Evolutionary conservation across 2,888 invertebrate genomes (phyloP).

Genomic region (Tetramorium bicarinatum): DNA sequence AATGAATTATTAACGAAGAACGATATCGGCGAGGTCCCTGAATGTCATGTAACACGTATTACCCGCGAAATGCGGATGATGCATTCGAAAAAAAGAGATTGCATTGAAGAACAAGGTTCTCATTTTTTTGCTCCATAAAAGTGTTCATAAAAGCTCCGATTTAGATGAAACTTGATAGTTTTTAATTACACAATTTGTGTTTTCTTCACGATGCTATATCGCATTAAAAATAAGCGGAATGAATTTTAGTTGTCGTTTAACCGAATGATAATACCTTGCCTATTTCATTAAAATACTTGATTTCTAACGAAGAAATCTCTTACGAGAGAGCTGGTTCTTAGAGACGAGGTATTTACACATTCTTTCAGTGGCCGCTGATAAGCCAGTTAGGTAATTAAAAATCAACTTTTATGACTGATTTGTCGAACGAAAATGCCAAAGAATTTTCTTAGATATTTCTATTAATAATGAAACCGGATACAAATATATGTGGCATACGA

Average conservation of each 20-base stretch:
- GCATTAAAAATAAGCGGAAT: background rate
- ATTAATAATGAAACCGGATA: background rate
- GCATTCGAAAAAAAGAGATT: background rate
- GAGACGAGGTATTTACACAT: background rate
- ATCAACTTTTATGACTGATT: background rate
- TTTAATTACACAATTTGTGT: conserved; percentile 11
- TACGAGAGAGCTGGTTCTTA: background rate
- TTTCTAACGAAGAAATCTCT: background rate
- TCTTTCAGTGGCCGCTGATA: background rate
- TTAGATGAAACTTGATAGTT: background rate
- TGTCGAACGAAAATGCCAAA: background rate
- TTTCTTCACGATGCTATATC: background rate
- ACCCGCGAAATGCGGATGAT: conserved; percentile 16
- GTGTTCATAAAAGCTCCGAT: background rate
- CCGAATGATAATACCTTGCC: background rate
- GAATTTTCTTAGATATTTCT: background rate
- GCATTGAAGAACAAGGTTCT: background rate
- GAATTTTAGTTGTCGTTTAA: background rate
- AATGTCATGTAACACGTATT: conserved; percentile 43
- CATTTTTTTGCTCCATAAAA: background rate
- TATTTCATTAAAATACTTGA: background rate
- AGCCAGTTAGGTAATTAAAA: background rate
- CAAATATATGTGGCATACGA: background rate
- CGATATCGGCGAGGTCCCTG: conserved; percentile 19
- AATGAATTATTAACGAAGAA: conserved; percentile 46